phyloP scores from a whole-genome alignment of 2,113 vertebrate genomes.

The Proteles cristata region DNA sequence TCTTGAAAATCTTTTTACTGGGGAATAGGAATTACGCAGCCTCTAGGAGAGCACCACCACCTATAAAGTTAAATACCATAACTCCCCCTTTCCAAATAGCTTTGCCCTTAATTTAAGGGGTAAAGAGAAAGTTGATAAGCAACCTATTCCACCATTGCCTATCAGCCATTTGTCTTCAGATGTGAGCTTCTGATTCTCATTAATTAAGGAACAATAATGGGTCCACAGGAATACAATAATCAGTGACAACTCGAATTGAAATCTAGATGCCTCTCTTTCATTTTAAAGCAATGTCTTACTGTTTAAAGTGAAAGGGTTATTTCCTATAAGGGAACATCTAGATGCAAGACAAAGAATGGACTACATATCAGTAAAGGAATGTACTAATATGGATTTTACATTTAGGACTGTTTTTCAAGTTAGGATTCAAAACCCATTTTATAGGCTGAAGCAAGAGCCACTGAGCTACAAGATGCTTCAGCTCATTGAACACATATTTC shows the following conservation, averaged over 20 bases:
- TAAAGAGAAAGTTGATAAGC: neutral
- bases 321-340: neutral
- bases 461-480: neutral
- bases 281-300: neutral
- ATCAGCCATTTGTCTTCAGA: neutral
- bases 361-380: neutral
- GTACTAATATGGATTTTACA: neutral
- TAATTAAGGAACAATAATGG: neutral
- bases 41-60: neutral
- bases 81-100: neutral
- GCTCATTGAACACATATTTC: neutral
- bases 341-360: neutral
- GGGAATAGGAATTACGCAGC: neutral
- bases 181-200: neutral
- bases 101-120: neutral
- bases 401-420: neutral
- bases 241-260: neutral
- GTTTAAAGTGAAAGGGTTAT: neutral
- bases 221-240: neutral
- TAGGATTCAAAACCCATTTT: neutral
- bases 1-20: neutral
- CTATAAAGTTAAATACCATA: neutral
- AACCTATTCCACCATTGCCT: neutral
- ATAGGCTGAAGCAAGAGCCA: neutral
- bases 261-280: neutral